phyloP scores from a whole-genome alignment of 1,140 invertebrate species.

The Globodera rostochiensis region DNA sequence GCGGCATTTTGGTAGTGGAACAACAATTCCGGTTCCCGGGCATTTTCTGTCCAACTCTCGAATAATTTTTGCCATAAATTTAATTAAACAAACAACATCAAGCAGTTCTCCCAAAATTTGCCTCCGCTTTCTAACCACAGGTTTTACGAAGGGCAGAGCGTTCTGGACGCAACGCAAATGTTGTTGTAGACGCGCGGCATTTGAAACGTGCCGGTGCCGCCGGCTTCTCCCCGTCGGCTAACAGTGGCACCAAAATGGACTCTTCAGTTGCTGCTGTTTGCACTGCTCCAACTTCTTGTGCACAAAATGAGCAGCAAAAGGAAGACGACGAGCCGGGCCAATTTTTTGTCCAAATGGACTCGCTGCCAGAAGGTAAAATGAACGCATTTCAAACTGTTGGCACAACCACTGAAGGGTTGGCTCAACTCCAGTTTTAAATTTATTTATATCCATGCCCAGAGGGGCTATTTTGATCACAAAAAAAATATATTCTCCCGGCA shows the following conservation, averaged over 20 bases:
- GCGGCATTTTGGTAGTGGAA: no score
- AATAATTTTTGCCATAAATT: no score
- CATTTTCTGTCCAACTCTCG: not conserved
- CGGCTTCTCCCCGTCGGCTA: no score
- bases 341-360: slow-evolving; percentile 44
- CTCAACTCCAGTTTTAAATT: no score
- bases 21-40: not conserved
- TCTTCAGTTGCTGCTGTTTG: slow-evolving; percentile 3
- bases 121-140: slow-evolving; percentile 1
- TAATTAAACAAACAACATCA: not conserved
- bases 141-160: slow-evolving; percentile 36
- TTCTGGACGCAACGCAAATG: slow-evolving; percentile 30
- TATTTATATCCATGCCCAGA: no score
- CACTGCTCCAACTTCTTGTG: not conserved
- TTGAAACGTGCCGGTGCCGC: slow-evolving; percentile 6
- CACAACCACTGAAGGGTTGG: no score
- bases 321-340: not conserved
- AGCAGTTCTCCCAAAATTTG: no score
- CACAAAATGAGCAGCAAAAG: not conserved
- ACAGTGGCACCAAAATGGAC: not conserved
- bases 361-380: slow-evolving; percentile 42
- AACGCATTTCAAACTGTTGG: not conserved
- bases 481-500: no score
- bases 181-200: slow-evolving; percentile 32
- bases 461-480: no score